A percentile compares a stretch with the other conserved stretches of the same genome.
phyloP scores from a whole-genome alignment of 30 jellyfish, hydroid and myxozoan species.

The Aurelia sp. region DNA sequence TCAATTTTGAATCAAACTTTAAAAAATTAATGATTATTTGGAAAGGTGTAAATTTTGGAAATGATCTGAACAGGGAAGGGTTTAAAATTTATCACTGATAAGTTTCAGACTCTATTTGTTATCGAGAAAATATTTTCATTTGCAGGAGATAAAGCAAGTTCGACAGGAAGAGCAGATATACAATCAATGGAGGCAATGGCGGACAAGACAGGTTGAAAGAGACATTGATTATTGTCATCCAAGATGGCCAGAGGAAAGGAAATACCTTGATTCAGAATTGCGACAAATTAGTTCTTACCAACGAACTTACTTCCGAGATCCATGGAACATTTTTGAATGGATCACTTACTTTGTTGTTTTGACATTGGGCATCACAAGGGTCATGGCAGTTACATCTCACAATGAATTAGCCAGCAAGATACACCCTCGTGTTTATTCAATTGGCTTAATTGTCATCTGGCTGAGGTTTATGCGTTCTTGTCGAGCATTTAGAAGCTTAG shows the following conservation, averaged over 20 bases:
- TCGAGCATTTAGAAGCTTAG: conserved; percentile 98
- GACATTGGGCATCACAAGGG: conserved; percentile 87
- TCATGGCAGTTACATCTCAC: conserved; percentile 82
- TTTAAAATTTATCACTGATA: no score
- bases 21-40: no score
- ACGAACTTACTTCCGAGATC: conserved; percentile 97
- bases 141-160: conserved; percentile 89
- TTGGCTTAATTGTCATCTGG: conserved; percentile 97
- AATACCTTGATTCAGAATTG: conserved; percentile 96
- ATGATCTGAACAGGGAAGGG: no score
- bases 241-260: conserved; percentile 99
- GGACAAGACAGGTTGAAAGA: conserved; percentile 96
- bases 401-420: conserved; percentile 79
- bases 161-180: conserved; percentile 89
- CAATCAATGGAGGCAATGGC: conserved; percentile 98
- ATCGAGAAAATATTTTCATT: no score
- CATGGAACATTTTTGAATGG: conserved; percentile 99
- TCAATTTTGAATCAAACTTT: no score
- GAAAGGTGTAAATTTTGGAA: no score
- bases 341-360: conserved; percentile 90
- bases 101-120: no score
- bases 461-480: conserved; percentile 96
- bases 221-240: conserved; percentile 97
- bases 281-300: conserved; percentile 97
- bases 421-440: conserved; percentile 90